Base-by-base conservation (phyloP, 2,888 invertebrate genomes). In the Callyntrura sp. region DNA sequence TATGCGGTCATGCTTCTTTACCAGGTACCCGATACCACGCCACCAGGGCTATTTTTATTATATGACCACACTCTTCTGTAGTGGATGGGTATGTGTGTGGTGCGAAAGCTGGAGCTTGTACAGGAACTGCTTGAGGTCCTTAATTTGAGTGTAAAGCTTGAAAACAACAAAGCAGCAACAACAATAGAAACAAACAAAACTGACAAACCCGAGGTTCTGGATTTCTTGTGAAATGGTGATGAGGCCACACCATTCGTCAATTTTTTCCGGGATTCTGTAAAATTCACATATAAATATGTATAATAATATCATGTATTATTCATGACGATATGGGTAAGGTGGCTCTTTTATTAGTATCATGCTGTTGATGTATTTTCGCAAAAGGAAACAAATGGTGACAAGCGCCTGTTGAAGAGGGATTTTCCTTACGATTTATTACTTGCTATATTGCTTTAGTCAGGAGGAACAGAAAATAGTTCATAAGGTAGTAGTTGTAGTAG, bases 351-450 rank as follows among this genome's bases (percentile, higher is more conserved):
- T 89, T 84, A 65, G 84, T 78, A 73, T 79, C 65, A 51, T 57
- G 84, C 84, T 79, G 65, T 57, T 48, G 25, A 65, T 65, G 35
- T 65, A 65, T 65, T 65, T 85, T 35, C 35, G 48, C 68, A 79
- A 85, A 89, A 84, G 79, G 85, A 85, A 89, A 85, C 89, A 89
- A 89, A 89, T 89, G 84, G 89, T 85, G 89, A 89, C 85, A 89
- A 79, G 55, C 17, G 68, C 62, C 84, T 89, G 89, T 89, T 89
- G 84, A 65, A 78, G 76, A 60, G 85, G 84, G 83, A 83, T 89
- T 89, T 79, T 70, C 48, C 51, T 65, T 78, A 57, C 73, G 88
- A 88, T 88, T 88, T 88, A 88, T 88, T 88, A 88, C 83, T 88
- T 83, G 65, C 51, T 78, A 68, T 84, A 88, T 88, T 83, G 62